phyloP scores from a whole-genome alignment of 2,113 vertebrate genomes.

The Camarhynchus parvulus region DNA sequence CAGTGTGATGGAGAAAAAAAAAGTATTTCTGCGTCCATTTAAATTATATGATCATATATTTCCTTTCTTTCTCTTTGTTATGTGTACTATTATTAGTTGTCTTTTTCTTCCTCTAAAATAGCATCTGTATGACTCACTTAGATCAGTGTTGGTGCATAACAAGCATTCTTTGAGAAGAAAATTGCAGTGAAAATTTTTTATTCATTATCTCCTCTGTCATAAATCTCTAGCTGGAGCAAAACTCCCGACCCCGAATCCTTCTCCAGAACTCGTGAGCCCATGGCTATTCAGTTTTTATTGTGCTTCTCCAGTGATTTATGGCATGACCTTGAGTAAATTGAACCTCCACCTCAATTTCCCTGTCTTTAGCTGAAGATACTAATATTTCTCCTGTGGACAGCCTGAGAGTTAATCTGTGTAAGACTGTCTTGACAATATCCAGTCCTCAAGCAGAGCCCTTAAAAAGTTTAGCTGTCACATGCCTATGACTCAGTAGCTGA shows the following conservation, averaged over 20 bases:
- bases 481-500: neutral
- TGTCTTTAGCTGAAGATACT: neutral
- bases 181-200: neutral
- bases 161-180: neutral
- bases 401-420: neutral
- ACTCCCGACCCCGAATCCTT: slow-evolving; percentile 12
- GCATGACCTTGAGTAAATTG: slow-evolving; percentile 9
- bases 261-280: neutral
- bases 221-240: slow-evolving; percentile 28
- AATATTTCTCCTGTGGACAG: neutral
- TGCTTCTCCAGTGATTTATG: slow-evolving; percentile 21
- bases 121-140: neutral
- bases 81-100: neutral
- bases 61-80: neutral
- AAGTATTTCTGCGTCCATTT: neutral
- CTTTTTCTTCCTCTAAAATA: slow-evolving; percentile 4
- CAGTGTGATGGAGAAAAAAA: neutral
- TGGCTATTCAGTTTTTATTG: neutral
- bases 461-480: neutral
- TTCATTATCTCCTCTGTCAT: slow-evolving; percentile 33
- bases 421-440: slow-evolving; percentile 2
- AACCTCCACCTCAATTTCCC: slow-evolving; percentile 20
- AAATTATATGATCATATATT: neutral
- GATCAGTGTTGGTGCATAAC: neutral
- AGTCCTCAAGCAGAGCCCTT: neutral